A percentile compares a stretch with the other conserved stretches of the same genome.
Evolutionary conservation across 2,113 vertebrate species (phyloP).

Genomic region (Epinephelus cyanopodus): DNA sequence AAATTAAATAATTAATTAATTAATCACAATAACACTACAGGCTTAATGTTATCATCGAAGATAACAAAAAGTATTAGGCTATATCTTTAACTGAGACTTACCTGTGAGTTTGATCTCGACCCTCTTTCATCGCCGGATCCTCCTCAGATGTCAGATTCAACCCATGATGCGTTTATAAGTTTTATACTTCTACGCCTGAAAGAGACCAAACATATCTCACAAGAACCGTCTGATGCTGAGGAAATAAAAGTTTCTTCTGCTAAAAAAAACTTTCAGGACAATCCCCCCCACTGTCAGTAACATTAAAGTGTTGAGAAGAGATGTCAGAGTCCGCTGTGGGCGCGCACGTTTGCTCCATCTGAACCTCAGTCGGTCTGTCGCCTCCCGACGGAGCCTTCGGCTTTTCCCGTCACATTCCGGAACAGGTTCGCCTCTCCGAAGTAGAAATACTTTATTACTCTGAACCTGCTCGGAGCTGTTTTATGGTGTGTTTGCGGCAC

Average conservation of each 20-base stretch:
- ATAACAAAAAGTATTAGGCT: neutral
- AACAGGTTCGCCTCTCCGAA: neutral
- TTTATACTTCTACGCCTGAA: neutral
- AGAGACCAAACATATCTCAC: neutral
- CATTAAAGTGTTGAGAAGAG: neutral
- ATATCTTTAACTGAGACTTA: slow-evolving; percentile 16
- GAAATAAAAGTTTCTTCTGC: neutral
- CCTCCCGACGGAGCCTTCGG: slow-evolving; percentile 40
- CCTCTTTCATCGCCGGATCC: slow-evolving; percentile 20
- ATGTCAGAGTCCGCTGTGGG: neutral
- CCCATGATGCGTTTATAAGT: slow-evolving; percentile 52
- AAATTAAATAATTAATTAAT: neutral
- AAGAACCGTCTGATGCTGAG: neutral
- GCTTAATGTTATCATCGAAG: too few species aligned
- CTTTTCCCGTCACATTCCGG: slow-evolving; percentile 65
- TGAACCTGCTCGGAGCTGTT: neutral
- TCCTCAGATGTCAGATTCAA: slow-evolving; percentile 40
- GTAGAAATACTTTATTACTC: neutral
- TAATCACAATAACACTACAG: neutral
- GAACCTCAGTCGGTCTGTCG: neutral
- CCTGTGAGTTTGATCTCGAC: slow-evolving; percentile 40
- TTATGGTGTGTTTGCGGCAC: neutral
- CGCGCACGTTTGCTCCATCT: slow-evolving; percentile 34
- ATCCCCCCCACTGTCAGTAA: neutral
- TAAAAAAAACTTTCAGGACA: neutral